Evolutionary conservation across 2,888 invertebrate species (phyloP), one percentile per base, ranked within the genome.

Genomic region (Sminthurinus aureus): DNA sequence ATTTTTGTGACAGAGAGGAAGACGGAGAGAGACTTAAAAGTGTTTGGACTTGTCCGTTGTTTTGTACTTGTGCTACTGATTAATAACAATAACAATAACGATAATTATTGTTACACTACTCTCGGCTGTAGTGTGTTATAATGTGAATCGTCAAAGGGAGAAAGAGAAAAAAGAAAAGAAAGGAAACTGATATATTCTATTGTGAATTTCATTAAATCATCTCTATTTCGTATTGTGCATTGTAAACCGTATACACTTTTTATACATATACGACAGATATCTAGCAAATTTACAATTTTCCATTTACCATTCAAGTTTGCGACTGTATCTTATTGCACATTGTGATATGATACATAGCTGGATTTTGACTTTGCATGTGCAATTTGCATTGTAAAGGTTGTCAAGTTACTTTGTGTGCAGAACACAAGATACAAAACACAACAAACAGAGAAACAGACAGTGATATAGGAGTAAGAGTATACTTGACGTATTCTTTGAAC

Each of bases 391-490:
- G 11, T 74, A 81, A 73, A 73, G 73, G 74, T 73, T 81, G 80
- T 73, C 80, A 81, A 81, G 80, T 73, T 73, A 81, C 58, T 69
- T 11, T n/a, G n/a, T 69, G 18, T 69, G 20, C 69, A 69, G 9
- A 69, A 22, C 2, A 58, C 58, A 2, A 58, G 6, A 38, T 6
- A 38, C 3, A 38, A 38, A 38, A 38, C 38, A 38, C 38, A 38
- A 38, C 38, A 18, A 24, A 73, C 20, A 73, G 22, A 73, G n/a
- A 20, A 15, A 73, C 22, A 22, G 73, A 73, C n/a, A 22, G 15
- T 20, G 20, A n/a, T 73, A 24, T 73, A 73, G 15, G 73, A 15
- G 13, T 24, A 73, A 22, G 74, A 22, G 74, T 74, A 51, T 76
- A 51, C 20, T 20, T 51, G 50, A 26, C 24, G 22, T 18, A 18